Base-by-base conservation (phyloP, 2,113 vertebrate genomes). In the Neolamprologus brichardi region DNA sequence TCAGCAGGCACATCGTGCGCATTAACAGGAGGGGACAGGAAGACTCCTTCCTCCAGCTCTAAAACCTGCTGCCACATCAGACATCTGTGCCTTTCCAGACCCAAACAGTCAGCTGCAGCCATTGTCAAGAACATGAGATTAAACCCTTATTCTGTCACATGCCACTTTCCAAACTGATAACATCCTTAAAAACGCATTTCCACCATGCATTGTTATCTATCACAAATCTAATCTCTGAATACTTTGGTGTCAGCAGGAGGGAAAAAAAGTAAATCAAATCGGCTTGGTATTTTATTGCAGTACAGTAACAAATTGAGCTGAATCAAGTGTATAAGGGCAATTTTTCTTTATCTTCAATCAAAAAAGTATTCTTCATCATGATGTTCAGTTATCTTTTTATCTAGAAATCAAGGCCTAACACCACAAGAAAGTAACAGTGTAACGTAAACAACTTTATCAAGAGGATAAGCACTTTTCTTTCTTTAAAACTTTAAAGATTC, bases 21-120 rank as follows among this genome's bases (percentile, higher is more conserved):
- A 46, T 81, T 72, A 56, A 83, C 37, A 84, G 89, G 87, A 91
- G 84, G 84, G 81, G 80, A 87, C 34, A 53, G 79, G 77, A 52
- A 9, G 64, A 92, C 39, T 80, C 72, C 25, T 90, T 87, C 80
- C 87, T 90, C 44, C 49, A 54, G 78, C 25, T 13, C 84, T 53
- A 11, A 86, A 81, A 78, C 70, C 79, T 70, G 87, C 86, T 79
- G 79, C 78, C 70, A 34, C 70, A 58, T 83, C 58, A 62, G 81
- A 83, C 87, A 88, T 20, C 86, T 79, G 58, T 46, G 9, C 18
- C 81, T 75, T 30, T 67, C 32, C 32, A 44, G 56, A 85, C 56
- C 62, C 23, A 54, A 87, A 89, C 83, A 85, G 79, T 88, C 85
- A 88, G 51, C 79, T 88, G 89, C 81, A 84, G 11, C 82, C n/a